These are phyloP conservation scores for Drosophila rellima DNA, from an alignment of 2,888 invertebrate species.

Conservation along the genomic window DNA sequence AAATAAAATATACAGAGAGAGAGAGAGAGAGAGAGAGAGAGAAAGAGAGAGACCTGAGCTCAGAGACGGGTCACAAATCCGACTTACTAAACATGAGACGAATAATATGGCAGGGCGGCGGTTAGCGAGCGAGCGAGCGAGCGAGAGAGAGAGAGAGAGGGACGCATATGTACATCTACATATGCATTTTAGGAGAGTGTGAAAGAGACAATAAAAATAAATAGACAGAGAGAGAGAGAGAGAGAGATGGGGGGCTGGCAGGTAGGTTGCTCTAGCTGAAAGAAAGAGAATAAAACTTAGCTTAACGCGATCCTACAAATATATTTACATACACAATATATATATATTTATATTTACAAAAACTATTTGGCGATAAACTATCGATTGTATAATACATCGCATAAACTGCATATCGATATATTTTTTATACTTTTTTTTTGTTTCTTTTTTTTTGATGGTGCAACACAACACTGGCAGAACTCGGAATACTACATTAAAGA, in stretches of 20 bases:
- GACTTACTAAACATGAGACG: conserved; percentile 56
- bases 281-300: conserved; percentile 33
- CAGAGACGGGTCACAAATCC: conserved; percentile 2
- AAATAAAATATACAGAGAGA: conserved; percentile 3
- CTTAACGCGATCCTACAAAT: conserved; percentile 39
- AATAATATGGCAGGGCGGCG: conserved; percentile 29
- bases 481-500: conserved; percentile 21
- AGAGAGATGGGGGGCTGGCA: background rate
- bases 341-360: conserved; percentile 15
- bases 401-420: conserved; percentile 25
- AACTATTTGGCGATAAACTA: conserved; percentile 24
- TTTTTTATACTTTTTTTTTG: background rate
- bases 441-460: conserved; percentile 45
- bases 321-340: conserved; percentile 7
- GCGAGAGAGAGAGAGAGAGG: conserved; percentile 18
- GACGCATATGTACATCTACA: conserved; percentile 17
- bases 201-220: conserved; percentile 12
- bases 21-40: conserved; percentile 7
- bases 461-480: conserved; percentile 59
- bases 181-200: conserved; percentile 16
- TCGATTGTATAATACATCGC: conserved; percentile 55
- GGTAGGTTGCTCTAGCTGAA: conserved; percentile 32
- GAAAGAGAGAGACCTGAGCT: conserved; percentile 20
- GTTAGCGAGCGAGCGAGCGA: conserved; percentile 45
- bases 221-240: conserved; percentile 6